Evolutionary conservation across 2,113 vertebrate species (phyloP), one percentile per base, ranked within the genome.

Genomic region (Thymallus thymallus): DNA sequence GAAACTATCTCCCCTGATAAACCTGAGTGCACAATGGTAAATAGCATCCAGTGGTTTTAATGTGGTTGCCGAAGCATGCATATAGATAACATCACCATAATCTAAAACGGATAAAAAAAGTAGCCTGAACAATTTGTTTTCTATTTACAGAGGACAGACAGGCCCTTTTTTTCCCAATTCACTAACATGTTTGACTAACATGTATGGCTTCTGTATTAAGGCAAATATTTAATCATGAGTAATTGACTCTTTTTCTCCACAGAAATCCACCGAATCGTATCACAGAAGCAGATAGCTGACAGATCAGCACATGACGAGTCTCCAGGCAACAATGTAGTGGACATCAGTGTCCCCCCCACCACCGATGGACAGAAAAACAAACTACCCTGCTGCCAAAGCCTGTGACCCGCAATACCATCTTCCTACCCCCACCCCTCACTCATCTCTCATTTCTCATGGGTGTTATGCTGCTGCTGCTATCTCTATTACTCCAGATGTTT

Each of bases 221-320:
- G 26, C 26, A 26, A n/a, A n/a, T n/a, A n/a, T n/a, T n/a, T n/a
- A n/a, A n/a, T n/a, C n/a, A n/a, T n/a, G n/a, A n/a, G n/a, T n/a
- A n/a, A n/a, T n/a, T n/a, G n/a, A n/a, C n/a, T 26, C 2, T 26
- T 26, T 64, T 77, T 65, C 77, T 3, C 26, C 85, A 76, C 92
- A 99, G 97, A 99, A 88, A 98, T 97, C 88, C 97, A 99, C 89
- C 96, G 96, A 81, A 98, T 98, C 0, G 96, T 98, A 73, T 99
- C 96, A 5, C 97, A 98, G 92, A 98, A 98, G 92, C 97, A 98
- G 87, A 98, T 99, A 4, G 94, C 95, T 0, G 97, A 99, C 86
- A 91, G 96, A 51, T 96, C 96, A 3, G 94, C 91, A 0, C 94
- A 98, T 0, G 95, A 99, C 0, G 97, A 99, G 76, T 99, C 97